Percentiles rank a stretch among this genome's conserved stretches.
phyloP scores from a whole-genome alignment of 2,888 invertebrate species.

The Hydrotaea diabolus region DNA sequence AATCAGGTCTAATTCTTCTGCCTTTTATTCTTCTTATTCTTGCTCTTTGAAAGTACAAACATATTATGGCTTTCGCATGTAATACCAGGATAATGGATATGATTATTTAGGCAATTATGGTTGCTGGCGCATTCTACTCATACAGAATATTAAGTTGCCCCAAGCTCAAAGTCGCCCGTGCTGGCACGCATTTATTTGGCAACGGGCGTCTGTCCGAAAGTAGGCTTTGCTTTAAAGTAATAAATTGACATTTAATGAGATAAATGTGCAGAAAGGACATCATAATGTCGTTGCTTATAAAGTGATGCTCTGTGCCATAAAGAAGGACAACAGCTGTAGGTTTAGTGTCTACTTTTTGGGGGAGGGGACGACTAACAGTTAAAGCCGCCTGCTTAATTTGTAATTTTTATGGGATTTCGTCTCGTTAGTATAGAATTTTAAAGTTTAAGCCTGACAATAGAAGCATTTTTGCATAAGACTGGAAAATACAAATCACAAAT shows the following conservation, averaged over 20 bases:
- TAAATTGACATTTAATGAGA: neutral
- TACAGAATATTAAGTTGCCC: neutral
- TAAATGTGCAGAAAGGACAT: neutral
- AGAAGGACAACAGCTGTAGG: too few relatives aligned
- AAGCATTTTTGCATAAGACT: too few relatives aligned
- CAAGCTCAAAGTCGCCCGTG: neutral
- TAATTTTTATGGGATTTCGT: too few relatives aligned
- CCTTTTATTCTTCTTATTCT: too few relatives aligned
- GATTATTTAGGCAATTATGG: conserved; percentile 12
- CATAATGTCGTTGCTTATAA: neutral
- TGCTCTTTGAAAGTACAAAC: neutral
- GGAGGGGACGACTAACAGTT: too few relatives aligned
- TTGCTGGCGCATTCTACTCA: neutral
- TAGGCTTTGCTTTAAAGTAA: neutral
- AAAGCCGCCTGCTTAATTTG: too few relatives aligned
- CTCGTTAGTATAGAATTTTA: too few relatives aligned
- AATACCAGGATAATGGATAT: neutral
- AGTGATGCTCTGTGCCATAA: neutral
- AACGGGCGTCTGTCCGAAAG: too few relatives aligned
- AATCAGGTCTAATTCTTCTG: neutral
- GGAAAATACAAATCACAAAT: too few relatives aligned
- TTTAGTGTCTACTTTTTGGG: too few relatives aligned
- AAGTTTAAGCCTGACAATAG: too few relatives aligned
- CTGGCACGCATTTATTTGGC: too few relatives aligned
- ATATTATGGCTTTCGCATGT: neutral